Evolutionary conservation across 1,140 invertebrate species (phyloP).

Genomic region (Eupeodes corollae): DNA sequence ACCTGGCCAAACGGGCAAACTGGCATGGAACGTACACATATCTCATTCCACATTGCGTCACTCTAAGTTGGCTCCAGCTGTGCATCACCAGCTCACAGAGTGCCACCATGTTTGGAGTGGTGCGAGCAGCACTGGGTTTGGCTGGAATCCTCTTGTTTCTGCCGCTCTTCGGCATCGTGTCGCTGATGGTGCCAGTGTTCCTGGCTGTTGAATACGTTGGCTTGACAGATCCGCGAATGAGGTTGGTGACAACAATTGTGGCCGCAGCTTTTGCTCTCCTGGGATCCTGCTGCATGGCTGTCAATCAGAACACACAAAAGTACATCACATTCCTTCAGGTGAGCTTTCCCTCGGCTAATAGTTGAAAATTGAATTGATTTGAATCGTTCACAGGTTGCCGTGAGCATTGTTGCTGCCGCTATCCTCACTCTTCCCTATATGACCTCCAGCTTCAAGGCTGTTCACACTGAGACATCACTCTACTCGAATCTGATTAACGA

Average conservation of each 20-base stretch:
- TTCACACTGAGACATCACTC: constrained; percentile 3
- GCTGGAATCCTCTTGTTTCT: constrained; percentile 66
- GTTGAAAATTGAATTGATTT: too few relatives aligned
- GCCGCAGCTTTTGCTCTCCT: constrained; percentile 45
- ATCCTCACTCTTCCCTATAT: constrained; percentile 42
- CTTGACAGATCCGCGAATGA: constrained; percentile 49
- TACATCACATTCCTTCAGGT: constrained; percentile 55
- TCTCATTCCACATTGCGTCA: constrained; percentile 73
- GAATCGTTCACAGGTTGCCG: constrained; percentile 17
- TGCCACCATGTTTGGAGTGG: constrained; percentile 66
- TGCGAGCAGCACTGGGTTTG: constrained; percentile 60
- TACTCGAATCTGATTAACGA: background rate
- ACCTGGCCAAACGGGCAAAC: constrained; percentile 57
- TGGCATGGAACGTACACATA: constrained; percentile 69
- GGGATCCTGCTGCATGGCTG: constrained; percentile 52
- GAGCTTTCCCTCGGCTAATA: too few relatives aligned
- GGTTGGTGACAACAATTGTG: constrained; percentile 43
- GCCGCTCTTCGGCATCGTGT: constrained; percentile 62
- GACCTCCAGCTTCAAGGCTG: constrained; percentile 37
- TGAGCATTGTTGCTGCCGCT: constrained; percentile 35
- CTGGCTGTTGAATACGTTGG: constrained; percentile 59
- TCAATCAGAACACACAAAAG: constrained; percentile 46
- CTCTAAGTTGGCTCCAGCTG: constrained; percentile 76
- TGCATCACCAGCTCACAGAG: constrained; percentile 66
- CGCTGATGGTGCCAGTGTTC: constrained; percentile 57